These are phyloP conservation scores for Apamea crenata DNA, from an alignment of 2,888 invertebrate genomes.

Conservation along the genomic window DNA sequence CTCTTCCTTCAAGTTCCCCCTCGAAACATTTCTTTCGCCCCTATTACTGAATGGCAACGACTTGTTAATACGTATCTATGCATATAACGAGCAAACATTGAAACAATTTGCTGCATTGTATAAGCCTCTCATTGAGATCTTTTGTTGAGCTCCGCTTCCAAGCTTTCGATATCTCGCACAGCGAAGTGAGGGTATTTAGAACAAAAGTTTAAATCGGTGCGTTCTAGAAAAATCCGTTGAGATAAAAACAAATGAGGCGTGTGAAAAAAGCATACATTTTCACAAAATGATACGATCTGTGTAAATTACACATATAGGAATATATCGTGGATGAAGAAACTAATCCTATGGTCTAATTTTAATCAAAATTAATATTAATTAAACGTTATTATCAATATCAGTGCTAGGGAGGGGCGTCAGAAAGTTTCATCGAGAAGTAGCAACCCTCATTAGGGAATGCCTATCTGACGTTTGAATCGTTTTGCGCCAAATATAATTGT, in stretches of 20 bases:
- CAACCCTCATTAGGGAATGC: constrained; percentile 72
- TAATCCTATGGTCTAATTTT: constrained; percentile 20
- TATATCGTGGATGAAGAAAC: neutral
- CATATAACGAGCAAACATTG: constrained; percentile 47
- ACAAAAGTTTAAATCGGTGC: constrained; percentile 32
- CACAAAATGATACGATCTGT: neutral
- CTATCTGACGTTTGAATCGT: constrained; percentile 68
- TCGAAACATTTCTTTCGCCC: constrained; percentile 25
- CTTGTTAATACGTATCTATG: constrained; percentile 25
- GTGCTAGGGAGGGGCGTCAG: constrained; percentile 23
- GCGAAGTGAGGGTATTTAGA: constrained; percentile 33
- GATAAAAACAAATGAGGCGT: constrained; percentile 12
- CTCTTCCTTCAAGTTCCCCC: constrained; percentile 12
- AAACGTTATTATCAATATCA: constrained; percentile 46
- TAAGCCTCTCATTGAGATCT: constrained; percentile 46
- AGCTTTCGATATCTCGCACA: constrained; percentile 44
- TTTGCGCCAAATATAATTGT: constrained; percentile 67
- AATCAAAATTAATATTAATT: constrained; percentile 51
- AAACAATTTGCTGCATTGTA: constrained; percentile 65
- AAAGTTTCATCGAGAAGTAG: constrained; percentile 64
- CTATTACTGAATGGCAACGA: constrained; percentile 16
- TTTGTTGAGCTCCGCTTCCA: constrained; percentile 52
- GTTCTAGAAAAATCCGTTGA: constrained; percentile 10
- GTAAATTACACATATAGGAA: neutral
- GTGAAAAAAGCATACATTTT: constrained; percentile 4